Conservation (phyloP, 2,113 vertebrate genomes). For the Mixornis gularis region DNA sequence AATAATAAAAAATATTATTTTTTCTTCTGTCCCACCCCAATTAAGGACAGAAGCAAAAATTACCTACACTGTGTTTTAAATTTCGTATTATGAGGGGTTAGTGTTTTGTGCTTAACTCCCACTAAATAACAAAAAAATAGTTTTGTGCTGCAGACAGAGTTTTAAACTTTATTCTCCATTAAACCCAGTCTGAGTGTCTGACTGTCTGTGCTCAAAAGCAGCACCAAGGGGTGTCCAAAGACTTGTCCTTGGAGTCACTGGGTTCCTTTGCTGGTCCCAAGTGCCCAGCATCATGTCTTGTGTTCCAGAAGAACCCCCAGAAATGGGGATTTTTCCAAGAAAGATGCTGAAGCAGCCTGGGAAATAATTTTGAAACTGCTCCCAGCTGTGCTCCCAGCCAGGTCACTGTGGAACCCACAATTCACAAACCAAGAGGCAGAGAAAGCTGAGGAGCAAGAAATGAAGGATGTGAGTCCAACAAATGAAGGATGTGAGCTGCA, state of each 20-base stretch:
- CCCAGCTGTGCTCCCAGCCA: not conserved
- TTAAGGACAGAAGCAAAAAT: not conserved
- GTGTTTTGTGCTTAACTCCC: not conserved
- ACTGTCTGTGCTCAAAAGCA: not conserved
- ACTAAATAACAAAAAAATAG: not conserved
- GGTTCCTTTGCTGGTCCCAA: not conserved
- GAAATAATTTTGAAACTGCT: not conserved
- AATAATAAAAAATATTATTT: not conserved
- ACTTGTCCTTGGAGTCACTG: not conserved
- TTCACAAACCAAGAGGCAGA: not conserved
- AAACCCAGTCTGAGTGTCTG: not conserved
- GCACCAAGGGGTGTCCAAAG: not conserved
- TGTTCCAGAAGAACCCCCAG: not conserved
- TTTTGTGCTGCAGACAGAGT: not conserved
- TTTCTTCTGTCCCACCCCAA: not conserved
- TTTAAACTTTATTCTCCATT: not conserved
- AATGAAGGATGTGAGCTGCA: fast-evolving
- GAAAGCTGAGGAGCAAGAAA: not conserved
- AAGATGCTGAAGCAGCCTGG: not conserved
- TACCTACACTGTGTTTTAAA: not conserved
- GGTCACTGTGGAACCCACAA: fast-evolving
- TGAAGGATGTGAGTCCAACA: fast-evolving
- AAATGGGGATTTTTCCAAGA: not conserved
- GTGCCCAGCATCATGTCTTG: fast-evolving
- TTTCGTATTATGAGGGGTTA: not conserved